phyloP scores from a whole-genome alignment of 2,113 vertebrate genomes.

The Isurus oxyrinchus region DNA sequence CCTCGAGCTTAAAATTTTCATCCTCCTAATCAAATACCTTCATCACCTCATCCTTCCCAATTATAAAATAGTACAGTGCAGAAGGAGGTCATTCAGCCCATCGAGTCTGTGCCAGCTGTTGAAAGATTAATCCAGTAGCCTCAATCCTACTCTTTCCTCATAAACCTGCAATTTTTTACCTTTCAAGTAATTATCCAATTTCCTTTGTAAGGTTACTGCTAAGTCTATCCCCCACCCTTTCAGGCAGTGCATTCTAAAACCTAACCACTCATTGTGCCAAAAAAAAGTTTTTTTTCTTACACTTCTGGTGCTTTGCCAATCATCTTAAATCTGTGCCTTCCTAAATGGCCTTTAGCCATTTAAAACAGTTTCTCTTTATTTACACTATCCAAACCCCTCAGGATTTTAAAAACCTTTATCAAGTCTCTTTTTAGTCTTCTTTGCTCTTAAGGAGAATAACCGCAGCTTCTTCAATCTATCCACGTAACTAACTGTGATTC shows the following conservation, averaged over 20 bases:
- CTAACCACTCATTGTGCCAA: not conserved
- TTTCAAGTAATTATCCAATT: not conserved
- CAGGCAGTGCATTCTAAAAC: not conserved
- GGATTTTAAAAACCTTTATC: not conserved
- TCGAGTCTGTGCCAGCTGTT: not conserved
- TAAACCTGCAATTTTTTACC: not conserved
- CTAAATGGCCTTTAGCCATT: not conserved
- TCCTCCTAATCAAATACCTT: not conserved
- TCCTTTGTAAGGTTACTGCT: not conserved
- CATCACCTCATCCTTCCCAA: not conserved
- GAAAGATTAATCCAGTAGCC: not conserved
- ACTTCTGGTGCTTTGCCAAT: not conserved
- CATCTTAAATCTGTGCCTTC: not conserved
- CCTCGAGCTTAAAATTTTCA: not conserved
- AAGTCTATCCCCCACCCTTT: not conserved
- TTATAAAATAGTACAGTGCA: not conserved
- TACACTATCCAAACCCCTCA: too few relatives aligned
- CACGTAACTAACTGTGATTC: not conserved
- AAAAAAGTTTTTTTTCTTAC: not conserved
- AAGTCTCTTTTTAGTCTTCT: not conserved
- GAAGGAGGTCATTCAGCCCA: not conserved
- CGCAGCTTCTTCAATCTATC: not conserved
- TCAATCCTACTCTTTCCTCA: not conserved
- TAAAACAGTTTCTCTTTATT: not conserved
- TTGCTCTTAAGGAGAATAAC: not conserved